Percentiles rank a stretch among this genome's conserved stretches.
Evolutionary conservation across 2,888 invertebrate species (phyloP).

Genomic region (Craniophora ligustri): DNA sequence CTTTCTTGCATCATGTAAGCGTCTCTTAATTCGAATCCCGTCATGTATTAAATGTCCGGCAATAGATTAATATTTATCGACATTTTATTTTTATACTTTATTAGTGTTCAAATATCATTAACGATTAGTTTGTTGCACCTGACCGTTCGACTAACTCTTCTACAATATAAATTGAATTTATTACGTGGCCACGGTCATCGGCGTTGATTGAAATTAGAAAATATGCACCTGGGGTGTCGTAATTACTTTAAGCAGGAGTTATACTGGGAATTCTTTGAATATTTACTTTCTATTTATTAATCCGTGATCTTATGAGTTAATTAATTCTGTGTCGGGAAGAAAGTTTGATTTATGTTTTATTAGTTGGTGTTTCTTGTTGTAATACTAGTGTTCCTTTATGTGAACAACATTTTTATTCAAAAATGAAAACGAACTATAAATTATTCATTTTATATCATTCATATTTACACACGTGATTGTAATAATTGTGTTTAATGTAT

Average conservation of each 20-base stretch:
- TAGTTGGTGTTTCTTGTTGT: conserved; percentile 47
- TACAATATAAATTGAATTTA: conserved; percentile 57
- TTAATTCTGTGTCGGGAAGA: conserved; percentile 70
- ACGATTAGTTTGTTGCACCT: conserved; percentile 79
- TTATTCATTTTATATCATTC: conserved; percentile 6
- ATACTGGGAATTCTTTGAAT: conserved; percentile 70
- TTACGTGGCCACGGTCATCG: conserved; percentile 62
- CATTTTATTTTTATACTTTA: conserved; percentile 83
- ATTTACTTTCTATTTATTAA: conserved; percentile 75
- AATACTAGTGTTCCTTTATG: conserved; percentile 40
- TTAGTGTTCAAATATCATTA: conserved; percentile 85
- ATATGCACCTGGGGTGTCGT: conserved; percentile 72
- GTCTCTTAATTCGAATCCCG: conserved; percentile 50
- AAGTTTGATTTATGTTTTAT: conserved; percentile 61
- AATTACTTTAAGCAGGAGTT: conserved; percentile 66
- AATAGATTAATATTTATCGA: conserved; percentile 84
- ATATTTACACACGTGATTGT: not conserved
- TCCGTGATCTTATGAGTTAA: conserved; percentile 71
- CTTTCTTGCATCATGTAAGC: conserved; percentile 64
- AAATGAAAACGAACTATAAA: conserved; percentile 35
- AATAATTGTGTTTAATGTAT: not conserved
- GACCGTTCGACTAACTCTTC: conserved; percentile 56
- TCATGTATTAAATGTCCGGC: conserved; percentile 75
- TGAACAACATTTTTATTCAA: conserved; percentile 31
- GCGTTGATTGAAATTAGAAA: conserved; percentile 70